These are phyloP conservation scores for Delichon dasypus DNA, from an alignment of 2,797 vertebrate species.

Conservation along the genomic window DNA sequence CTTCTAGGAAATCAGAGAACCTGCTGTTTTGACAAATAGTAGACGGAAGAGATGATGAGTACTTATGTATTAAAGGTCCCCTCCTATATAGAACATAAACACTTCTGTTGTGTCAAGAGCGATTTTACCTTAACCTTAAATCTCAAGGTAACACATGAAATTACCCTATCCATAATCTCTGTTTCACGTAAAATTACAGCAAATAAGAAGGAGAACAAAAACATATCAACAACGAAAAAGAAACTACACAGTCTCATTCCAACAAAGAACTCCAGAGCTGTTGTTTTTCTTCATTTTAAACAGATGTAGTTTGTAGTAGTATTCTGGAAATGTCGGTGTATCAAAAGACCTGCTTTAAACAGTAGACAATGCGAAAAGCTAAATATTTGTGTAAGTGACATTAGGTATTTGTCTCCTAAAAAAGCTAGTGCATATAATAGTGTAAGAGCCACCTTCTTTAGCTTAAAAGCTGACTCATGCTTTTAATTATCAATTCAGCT, in stretches of 20 bases:
- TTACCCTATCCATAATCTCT: background rate
- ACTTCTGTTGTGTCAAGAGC: background rate
- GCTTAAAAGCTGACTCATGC: constrained; percentile 35
- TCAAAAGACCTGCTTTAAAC: constrained; percentile 28
- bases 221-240: background rate
- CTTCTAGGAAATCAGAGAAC: background rate
- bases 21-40: background rate
- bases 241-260: background rate
- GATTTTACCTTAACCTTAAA: background rate
- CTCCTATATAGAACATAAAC: background rate
- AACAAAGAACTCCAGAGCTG: background rate
- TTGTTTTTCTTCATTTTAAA: constrained; percentile 11
- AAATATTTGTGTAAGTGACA: constrained; percentile 43
- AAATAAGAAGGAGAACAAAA: background rate
- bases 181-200: background rate
- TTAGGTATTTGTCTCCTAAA: constrained; percentile 41
- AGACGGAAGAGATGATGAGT: background rate
- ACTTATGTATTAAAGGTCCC: background rate
- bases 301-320: background rate
- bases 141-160: background rate
- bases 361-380: background rate
- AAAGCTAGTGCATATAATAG: constrained; percentile 21
- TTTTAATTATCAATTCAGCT: constrained; percentile 47
- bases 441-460: constrained; percentile 26
- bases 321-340: constrained; percentile 23